These are phyloP conservation scores for Cacoxenus indagator DNA, from an alignment of 2,888 invertebrate species.

Conservation along the genomic window DNA sequence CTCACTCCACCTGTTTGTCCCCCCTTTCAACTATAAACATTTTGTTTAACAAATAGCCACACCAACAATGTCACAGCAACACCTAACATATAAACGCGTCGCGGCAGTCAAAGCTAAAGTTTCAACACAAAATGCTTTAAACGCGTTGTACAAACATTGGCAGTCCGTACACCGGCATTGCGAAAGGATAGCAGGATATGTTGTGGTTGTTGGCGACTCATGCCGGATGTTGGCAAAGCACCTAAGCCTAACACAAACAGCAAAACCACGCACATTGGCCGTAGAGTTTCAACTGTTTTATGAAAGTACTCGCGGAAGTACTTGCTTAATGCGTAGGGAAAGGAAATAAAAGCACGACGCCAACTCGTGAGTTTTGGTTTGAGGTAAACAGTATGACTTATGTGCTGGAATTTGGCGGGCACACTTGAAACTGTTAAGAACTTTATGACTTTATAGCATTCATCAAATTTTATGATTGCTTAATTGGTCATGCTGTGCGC, in stretches of 20 bases:
- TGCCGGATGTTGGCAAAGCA: conserved; percentile 11
- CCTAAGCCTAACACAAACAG: background rate
- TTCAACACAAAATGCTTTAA: conserved; percentile 20
- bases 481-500: no score
- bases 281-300: no score
- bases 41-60: conserved; percentile 56
- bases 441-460: no score
- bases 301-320: no score
- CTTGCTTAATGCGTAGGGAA: background rate
- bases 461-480: no score
- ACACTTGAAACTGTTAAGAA: no score
- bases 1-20: background rate
- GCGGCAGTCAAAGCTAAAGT: background rate
- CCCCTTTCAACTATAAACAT: conserved; percentile 46
- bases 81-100: conserved; percentile 32
- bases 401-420: no score
- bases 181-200: background rate
- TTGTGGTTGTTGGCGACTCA: conserved; percentile 14
- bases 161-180: background rate
- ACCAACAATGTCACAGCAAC: conserved; percentile 52
- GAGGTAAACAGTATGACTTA: no score
- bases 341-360: background rate
- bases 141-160: conserved; percentile 14
- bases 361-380: background rate
- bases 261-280: background rate